Percentiles rank a stretch among this genome's conserved stretches.
phyloP scores from a whole-genome alignment of 64 coral and sea anemone species.

The Dendronephthya gigantea region DNA sequence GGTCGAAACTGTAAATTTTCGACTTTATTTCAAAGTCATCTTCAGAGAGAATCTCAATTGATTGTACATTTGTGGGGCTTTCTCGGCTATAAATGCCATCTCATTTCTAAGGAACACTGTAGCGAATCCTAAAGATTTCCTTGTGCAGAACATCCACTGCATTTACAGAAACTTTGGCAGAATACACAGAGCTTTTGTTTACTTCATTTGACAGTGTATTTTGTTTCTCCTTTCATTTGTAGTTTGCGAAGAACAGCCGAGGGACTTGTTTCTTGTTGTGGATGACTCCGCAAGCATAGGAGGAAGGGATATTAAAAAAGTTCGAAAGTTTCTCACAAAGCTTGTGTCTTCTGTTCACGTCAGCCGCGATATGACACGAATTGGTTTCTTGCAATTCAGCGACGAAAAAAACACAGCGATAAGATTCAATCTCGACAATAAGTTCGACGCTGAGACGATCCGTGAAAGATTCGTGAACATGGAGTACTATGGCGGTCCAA shows the following conservation, averaged over 20 bases:
- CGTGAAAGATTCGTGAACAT: neutral
- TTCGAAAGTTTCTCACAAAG: neutral
- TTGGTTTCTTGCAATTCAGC: slow-evolving; percentile 11
- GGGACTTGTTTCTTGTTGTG: neutral
- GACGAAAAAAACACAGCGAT: neutral
- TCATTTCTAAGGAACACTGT: too few relatives aligned
- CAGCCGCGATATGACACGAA: neutral
- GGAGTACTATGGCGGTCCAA: neutral
- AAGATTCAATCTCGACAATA: neutral
- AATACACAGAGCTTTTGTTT: too few relatives aligned
- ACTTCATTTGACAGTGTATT: too few relatives aligned
- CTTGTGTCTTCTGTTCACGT: neutral
- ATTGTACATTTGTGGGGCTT: too few relatives aligned
- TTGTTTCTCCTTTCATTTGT: neutral
- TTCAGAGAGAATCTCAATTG: too few relatives aligned
- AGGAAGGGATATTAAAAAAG: neutral
- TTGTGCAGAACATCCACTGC: too few relatives aligned
- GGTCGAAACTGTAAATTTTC: too few relatives aligned
- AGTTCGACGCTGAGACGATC: neutral
- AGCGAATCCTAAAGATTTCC: too few relatives aligned
- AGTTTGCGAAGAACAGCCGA: neutral
- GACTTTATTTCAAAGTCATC: too few relatives aligned
- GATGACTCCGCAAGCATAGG: neutral
- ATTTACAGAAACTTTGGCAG: too few relatives aligned
- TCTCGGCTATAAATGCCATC: too few relatives aligned